Evolutionary conservation across 1,140 invertebrate genomes (phyloP), one percentile per base, ranked within the genome.

Genomic region (Drosophila ficusphila): DNA sequence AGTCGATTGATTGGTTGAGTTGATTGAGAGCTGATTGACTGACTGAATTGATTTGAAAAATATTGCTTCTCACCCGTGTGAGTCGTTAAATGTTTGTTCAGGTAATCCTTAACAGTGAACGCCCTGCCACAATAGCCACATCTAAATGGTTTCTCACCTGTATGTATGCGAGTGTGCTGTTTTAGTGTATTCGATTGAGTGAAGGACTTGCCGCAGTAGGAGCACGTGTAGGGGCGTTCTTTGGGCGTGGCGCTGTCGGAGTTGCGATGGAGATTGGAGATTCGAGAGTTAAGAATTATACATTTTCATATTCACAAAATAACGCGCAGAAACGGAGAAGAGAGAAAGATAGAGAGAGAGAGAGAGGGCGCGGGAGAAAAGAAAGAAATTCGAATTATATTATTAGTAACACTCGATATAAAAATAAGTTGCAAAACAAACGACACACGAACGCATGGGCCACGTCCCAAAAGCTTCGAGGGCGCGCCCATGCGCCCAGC

Each of bases 361-460:
- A 71, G 31, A 75, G 51, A 48, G 51, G 65, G 58, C 69, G 57
- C 64, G 73, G 70, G 60, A 79, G 49, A 71, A 76, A 46, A 73
- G 47, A 83, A 65, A 88, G 62, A 88, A 76, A 88, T 88, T 67
- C 72, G 82, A 85, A 85, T 85, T 72, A 76, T 86, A 70, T 88
- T 67, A 86, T 86, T 88, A 86, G 81, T 86, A 73, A 88, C 68
- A 88, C 78, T 79, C 71, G 51, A 76, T 61, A 52, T 69, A 76
- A 49, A 77, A 57, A 79, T 57, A 67, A 57, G 27, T 58, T 58
- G 62, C 54, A 54, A 73, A 74, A 2, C 95, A 95, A 46, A 94
- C 94, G 90, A 52, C 93, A 95, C 97, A 96, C 6, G 94, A 94
- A 90, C 97, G 97, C 86, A 88, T 75, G 77, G 97, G 96, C 62